A percentile compares a stretch with the other conserved stretches of the same genome.
Evolutionary conservation across 2,797 vertebrate species (phyloP).

Genomic region (Gallinago solitaria): DNA sequence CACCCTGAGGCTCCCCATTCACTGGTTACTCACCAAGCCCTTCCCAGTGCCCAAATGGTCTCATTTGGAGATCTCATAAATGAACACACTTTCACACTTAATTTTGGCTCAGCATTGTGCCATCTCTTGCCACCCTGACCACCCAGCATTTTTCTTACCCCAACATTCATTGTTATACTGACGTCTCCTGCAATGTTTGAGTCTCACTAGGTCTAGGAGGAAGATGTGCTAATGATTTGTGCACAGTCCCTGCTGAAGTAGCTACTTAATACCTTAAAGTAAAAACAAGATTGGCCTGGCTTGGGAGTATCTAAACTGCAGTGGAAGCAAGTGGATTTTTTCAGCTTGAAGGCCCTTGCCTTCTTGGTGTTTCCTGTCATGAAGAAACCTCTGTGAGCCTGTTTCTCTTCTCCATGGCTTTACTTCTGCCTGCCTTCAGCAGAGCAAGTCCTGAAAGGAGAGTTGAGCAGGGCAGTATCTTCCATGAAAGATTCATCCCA

Average conservation of each 20-base stretch:
- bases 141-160: not conserved
- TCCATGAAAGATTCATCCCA: not conserved
- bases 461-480: not conserved
- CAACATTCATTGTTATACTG: not conserved
- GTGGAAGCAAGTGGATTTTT: not conserved
- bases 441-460: not conserved
- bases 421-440: not conserved
- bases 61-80: not conserved
- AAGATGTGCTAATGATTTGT: not conserved
- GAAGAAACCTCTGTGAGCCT: not conserved
- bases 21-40: not conserved
- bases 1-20: not conserved
- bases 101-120: not conserved
- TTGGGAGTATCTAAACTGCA: not conserved
- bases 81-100: not conserved
- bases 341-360: not conserved
- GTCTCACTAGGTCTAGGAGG: not conserved
- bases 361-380: not conserved
- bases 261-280: not conserved
- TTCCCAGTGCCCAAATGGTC: not conserved
- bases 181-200: not conserved
- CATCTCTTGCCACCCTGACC: not conserved
- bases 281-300: not conserved
- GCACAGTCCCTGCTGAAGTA: not conserved
- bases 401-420: not conserved